Conservation (phyloP, 2,797 vertebrate species). For the Cryptoprocta ferox region DNA sequence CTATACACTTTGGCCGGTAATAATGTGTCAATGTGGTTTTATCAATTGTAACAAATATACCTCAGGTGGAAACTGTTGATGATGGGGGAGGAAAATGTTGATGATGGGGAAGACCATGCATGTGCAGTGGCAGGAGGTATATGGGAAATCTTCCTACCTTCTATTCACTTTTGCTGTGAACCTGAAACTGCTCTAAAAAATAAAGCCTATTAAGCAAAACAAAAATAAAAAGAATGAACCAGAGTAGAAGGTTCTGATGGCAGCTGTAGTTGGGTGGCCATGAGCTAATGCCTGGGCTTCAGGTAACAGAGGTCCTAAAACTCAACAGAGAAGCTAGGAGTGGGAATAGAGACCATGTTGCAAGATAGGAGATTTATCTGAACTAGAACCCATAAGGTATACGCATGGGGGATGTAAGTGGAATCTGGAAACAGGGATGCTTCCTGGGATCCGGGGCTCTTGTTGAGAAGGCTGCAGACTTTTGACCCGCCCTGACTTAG, state of each 20-base stretch:
- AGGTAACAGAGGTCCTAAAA: not conserved
- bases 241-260: not conserved
- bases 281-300: not conserved
- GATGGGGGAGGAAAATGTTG: no score
- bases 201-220: not conserved
- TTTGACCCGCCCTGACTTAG: no score
- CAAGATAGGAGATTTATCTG: not conserved
- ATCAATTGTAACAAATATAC: not conserved
- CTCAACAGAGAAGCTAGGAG: not conserved
- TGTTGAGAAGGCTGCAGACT: not conserved
- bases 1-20: no score
- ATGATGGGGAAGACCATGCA: no score
- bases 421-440: accelerated
- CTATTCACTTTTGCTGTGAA: not conserved
- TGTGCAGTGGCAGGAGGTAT: not conserved
- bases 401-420: accelerated
- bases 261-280: no score
- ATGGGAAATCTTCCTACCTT: not conserved
- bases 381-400: not conserved
- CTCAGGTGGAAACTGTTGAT: not conserved
- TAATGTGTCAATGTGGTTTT: not conserved
- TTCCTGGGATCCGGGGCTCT: not conserved
- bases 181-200: not conserved
- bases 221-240: not conserved
- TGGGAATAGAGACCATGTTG: accelerated